Evolutionary conservation across 2,797 vertebrate species (phyloP).

Genomic region (Schizopygopsis malacanthus): DNA sequence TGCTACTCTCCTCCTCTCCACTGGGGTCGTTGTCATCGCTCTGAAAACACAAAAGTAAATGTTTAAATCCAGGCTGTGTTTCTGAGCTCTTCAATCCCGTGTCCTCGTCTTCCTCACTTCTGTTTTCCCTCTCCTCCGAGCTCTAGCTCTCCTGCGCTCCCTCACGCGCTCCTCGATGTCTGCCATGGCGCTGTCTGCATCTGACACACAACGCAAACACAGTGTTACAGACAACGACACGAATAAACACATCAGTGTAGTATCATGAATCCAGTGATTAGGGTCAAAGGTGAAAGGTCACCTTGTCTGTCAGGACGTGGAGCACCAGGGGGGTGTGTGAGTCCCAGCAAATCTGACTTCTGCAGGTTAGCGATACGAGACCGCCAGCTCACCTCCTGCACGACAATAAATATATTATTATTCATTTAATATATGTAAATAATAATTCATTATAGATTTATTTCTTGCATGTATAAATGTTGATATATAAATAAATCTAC

Average conservation of each 20-base stretch:
- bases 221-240: conserved; percentile 10
- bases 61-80: background rate
- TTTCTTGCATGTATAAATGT: too few species aligned
- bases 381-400: conserved; percentile 86
- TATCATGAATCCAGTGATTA: background rate
- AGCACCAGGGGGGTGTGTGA: conserved; percentile 81
- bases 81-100: background rate
- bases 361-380: conserved; percentile 86
- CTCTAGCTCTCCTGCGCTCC: conserved; percentile 76
- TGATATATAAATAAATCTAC: too few species aligned
- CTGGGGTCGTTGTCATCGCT: conserved; percentile 79
- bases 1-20: conserved; percentile 77
- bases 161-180: conserved; percentile 80
- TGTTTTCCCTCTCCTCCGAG: conserved; percentile 75
- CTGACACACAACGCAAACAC: conserved; percentile 65
- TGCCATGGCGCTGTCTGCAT: conserved; percentile 73
- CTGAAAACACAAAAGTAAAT: conserved; percentile 64
- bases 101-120: conserved; percentile 60
- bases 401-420: conserved; percentile 44
- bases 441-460: too few species aligned
- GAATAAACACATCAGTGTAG: background rate
- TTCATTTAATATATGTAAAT: background rate
- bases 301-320: conserved; percentile 75
- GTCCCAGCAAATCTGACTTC: conserved; percentile 86
- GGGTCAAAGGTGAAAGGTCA: conserved; percentile 47